Conservation (phyloP, 2,113 vertebrate genomes). For the Tragulus kanchil region DNA sequence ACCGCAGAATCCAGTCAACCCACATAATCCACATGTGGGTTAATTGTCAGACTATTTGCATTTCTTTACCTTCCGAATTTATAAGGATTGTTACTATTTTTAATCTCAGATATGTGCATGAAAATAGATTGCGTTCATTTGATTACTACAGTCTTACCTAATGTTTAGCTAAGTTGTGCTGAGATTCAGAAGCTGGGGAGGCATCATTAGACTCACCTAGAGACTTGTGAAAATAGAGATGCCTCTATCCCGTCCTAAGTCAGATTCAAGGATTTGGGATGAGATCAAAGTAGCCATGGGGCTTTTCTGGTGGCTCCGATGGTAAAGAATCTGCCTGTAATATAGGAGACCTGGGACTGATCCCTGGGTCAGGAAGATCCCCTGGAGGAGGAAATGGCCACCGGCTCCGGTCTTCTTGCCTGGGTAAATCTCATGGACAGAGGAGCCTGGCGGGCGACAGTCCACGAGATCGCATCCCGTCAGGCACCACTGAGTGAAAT, state of each 20-base stretch:
- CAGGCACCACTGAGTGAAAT: not conserved
- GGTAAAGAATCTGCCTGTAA: not conserved
- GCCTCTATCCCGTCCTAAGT: not conserved
- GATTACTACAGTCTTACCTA: too few relatives aligned
- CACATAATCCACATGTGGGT: not conserved
- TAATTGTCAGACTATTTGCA: not conserved
- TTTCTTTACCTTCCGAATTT: conserved; percentile 14
- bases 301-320: not conserved
- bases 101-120: not conserved
- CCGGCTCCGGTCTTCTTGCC: not conserved
- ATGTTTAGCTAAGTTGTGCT: not conserved
- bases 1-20: not conserved
- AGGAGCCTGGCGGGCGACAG: not conserved
- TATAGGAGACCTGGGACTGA: not conserved
- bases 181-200: not conserved
- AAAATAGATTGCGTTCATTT: not conserved
- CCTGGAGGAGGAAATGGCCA: not conserved
- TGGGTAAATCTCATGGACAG: not conserved
- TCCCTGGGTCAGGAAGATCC: not conserved
- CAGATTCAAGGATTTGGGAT: not conserved
- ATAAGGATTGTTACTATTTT: not conserved
- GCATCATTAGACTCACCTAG: not conserved
- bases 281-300: not conserved
- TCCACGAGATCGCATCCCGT: not conserved
- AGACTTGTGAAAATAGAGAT: not conserved